Evolutionary conservation across 1,140 invertebrate species (phyloP).

Genomic region (Portunus trituberculatus): DNA sequence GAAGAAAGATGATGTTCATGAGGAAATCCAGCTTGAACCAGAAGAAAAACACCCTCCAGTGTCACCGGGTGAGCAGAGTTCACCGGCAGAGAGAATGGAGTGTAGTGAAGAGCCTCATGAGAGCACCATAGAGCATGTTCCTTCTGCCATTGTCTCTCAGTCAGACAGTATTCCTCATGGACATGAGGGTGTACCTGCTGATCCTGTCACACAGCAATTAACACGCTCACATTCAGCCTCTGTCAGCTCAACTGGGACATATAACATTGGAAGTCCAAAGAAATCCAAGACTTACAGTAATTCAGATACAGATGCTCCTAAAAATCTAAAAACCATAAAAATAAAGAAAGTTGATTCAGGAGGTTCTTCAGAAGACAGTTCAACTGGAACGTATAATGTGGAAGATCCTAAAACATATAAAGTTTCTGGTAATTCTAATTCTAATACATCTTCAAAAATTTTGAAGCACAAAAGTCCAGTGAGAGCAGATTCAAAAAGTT

Average conservation of each 20-base stretch:
- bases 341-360: background rate
- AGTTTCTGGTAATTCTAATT: background rate
- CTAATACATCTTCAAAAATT: background rate
- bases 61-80: no score
- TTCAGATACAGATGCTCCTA: background rate
- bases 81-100: no score
- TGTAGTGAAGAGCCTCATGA: background rate
- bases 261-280: slow-evolving; percentile 46
- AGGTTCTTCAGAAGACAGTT: background rate
- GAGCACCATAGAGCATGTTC: background rate
- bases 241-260: slow-evolving; percentile 39
- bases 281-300: background rate
- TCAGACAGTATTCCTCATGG: background rate
- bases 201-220: background rate
- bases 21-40: background rate
- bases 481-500: background rate
- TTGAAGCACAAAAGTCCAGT: background rate
- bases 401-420: slow-evolving; percentile 36
- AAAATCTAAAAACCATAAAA: background rate
- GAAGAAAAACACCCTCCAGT: no score
- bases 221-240: background rate
- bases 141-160: background rate
- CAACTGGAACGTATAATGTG: slow-evolving; percentile 48
- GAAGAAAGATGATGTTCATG: background rate
- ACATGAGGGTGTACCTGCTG: background rate